Evolutionary conservation across 2,888 invertebrate genomes (phyloP).

Genomic region (Scaptomyza flava): DNA sequence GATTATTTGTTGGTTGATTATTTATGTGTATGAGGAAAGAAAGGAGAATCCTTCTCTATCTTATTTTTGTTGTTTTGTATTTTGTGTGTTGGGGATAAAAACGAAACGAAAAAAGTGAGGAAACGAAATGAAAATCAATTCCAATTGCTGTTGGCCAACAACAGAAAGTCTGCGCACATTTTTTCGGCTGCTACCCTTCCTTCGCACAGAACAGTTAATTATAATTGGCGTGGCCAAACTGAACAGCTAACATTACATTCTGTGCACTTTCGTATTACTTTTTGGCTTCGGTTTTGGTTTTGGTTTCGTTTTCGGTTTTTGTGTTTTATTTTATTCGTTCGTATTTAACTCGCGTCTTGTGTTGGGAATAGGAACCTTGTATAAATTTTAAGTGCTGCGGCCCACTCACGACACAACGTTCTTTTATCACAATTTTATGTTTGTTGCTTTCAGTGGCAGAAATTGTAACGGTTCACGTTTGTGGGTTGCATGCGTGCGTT

Average conservation of each 20-base stretch:
- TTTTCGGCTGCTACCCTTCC: slow-evolving; percentile 54
- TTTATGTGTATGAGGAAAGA: neutral
- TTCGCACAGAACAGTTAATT: slow-evolving; percentile 36
- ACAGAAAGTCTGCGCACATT: slow-evolving; percentile 65
- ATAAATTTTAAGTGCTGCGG: slow-evolving; percentile 44
- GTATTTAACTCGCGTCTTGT: slow-evolving; percentile 12
- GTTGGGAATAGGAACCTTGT: slow-evolving; percentile 46
- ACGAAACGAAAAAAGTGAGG: slow-evolving; percentile 19
- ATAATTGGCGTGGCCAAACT: slow-evolving; percentile 53
- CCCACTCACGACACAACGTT: slow-evolving; percentile 38
- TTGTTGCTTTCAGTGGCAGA: slow-evolving; percentile 14
- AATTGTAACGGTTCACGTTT: slow-evolving; percentile 55
- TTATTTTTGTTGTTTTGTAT: neutral
- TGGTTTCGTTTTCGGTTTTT: slow-evolving; percentile 12
- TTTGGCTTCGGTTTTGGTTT: slow-evolving; percentile 25
- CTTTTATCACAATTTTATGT: slow-evolving; percentile 42
- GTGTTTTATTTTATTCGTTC: slow-evolving; percentile 3
- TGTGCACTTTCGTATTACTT: slow-evolving; percentile 30
- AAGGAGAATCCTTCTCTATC: neutral
- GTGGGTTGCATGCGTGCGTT: slow-evolving; percentile 26
- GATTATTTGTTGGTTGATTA: neutral
- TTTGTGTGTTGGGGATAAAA: neutral
- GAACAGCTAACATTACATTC: slow-evolving; percentile 30
- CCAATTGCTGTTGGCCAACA: slow-evolving; percentile 54
- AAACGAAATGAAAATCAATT: slow-evolving; percentile 72